Conservation (phyloP, 2,888 invertebrate genomes). For the Apotomis betuletana region DNA sequence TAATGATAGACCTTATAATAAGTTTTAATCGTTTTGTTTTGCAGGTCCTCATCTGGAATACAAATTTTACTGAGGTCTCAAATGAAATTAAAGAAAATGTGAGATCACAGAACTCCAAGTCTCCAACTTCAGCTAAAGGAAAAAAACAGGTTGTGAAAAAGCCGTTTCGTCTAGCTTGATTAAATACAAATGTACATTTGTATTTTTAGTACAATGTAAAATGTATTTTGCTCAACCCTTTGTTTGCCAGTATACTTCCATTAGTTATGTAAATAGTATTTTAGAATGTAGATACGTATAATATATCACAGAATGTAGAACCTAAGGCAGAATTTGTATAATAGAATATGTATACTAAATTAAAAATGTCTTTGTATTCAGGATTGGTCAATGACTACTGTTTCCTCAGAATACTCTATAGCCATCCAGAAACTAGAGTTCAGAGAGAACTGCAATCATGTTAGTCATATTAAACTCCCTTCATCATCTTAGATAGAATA, state of each 20-base stretch:
- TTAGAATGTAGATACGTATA: slow-evolving; percentile 48
- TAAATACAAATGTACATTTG: too few species aligned
- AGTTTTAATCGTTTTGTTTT: slow-evolving; percentile 40
- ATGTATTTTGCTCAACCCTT: too few species aligned
- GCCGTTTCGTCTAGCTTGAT: slow-evolving; percentile 45
- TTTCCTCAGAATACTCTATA: slow-evolving; percentile 63
- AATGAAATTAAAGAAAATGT: slow-evolving; percentile 69
- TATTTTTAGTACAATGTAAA: too few species aligned
- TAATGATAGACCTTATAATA: too few species aligned
- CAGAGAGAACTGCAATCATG: slow-evolving; percentile 62
- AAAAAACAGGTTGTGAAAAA: slow-evolving; percentile 69
- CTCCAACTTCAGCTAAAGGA: slow-evolving; percentile 54
- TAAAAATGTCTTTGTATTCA: slow-evolving; percentile 54
- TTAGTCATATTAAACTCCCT: slow-evolving; percentile 55
- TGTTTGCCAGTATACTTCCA: slow-evolving; percentile 7
- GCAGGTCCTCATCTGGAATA: slow-evolving; percentile 81
- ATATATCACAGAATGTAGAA: neutral
- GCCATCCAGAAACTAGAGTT: slow-evolving; percentile 70
- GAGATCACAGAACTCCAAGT: slow-evolving; percentile 57
- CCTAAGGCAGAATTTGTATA: neutral
- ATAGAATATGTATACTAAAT: slow-evolving; percentile 31
- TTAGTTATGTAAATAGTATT: slow-evolving; percentile 37
- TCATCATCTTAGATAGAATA: slow-evolving; percentile 56
- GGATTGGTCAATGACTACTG: slow-evolving; percentile 59
- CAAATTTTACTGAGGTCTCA: slow-evolving; percentile 74